These are phyloP conservation scores for Protosalanx chinensis DNA, from an alignment of 2,797 vertebrate genomes.

Conservation along the genomic window DNA sequence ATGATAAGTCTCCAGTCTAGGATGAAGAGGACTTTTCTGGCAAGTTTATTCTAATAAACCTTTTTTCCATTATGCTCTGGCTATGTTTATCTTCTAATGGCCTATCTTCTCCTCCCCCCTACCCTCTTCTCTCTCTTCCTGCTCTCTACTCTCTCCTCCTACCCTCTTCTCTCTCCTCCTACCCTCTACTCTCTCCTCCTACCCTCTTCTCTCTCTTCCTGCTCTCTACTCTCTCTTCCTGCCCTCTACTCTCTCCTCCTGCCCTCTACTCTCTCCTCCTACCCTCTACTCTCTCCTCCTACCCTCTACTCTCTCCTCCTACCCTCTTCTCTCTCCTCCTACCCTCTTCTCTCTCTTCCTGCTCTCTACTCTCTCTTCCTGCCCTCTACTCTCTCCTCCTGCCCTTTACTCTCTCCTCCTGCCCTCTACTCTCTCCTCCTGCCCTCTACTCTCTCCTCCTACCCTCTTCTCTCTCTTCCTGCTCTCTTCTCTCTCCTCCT, in stretches of 20 bases:
- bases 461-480: no score
- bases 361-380: background rate
- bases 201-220: no score
- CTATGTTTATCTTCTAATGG: background rate
- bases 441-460: no score
- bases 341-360: background rate
- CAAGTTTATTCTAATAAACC: constrained; percentile 15
- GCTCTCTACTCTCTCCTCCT: no score
- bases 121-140: background rate
- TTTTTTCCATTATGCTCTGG: constrained; percentile 4
- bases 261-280: background rate
- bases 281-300: background rate
- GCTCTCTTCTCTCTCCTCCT: no score
- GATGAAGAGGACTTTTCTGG: constrained; percentile 8
- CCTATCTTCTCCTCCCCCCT: background rate
- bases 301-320: background rate
- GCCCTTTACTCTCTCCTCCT: no score
- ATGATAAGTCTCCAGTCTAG: background rate
- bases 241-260: background rate
- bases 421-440: no score
- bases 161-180: no score
- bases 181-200: no score
- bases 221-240: no score
- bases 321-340: background rate
- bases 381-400: background rate